Evolutionary conservation across 2,113 vertebrate genomes (phyloP).

Genomic region (Xiphophorus maculatus): DNA sequence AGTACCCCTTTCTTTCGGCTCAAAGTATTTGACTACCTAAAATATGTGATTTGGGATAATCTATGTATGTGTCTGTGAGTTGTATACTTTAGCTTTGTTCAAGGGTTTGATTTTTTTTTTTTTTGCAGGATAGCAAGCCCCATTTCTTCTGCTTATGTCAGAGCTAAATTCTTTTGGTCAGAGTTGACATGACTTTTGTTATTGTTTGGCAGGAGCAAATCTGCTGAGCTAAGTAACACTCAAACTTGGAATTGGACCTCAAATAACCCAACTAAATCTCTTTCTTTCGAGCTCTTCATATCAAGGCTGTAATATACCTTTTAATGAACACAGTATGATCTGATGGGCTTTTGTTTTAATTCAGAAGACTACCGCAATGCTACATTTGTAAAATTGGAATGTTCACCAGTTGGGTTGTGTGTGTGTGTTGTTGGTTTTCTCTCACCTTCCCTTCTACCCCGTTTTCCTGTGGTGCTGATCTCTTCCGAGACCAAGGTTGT

Average conservation of each 20-base stretch:
- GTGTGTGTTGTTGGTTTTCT: too few relatives aligned
- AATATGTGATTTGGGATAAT: conserved; percentile 23
- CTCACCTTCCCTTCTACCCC: too few relatives aligned
- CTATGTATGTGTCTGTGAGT: not conserved
- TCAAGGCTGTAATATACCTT: not conserved
- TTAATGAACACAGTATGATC: not conserved
- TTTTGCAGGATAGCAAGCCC: not conserved
- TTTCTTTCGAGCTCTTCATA: not conserved
- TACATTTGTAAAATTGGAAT: too few relatives aligned
- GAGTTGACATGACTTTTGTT: not conserved
- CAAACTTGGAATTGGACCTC: not conserved
- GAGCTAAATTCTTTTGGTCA: conserved; percentile 1
- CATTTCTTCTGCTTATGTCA: not conserved
- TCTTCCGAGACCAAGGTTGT: too few relatives aligned
- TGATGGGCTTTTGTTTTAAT: not conserved
- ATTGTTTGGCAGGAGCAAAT: not conserved
- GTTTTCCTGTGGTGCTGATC: too few relatives aligned
- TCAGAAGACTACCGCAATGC: not conserved
- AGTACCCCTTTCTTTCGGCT: conserved; percentile 21
- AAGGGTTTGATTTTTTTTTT: not conserved
- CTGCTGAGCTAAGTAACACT: not conserved
- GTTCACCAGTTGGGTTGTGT: too few relatives aligned
- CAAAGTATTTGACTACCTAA: conserved; percentile 35
- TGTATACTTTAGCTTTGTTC: not conserved
- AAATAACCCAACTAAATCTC: not conserved